Evolutionary conservation across 2,888 invertebrate genomes (phyloP).

Genomic region (Heliconius erato): DNA sequence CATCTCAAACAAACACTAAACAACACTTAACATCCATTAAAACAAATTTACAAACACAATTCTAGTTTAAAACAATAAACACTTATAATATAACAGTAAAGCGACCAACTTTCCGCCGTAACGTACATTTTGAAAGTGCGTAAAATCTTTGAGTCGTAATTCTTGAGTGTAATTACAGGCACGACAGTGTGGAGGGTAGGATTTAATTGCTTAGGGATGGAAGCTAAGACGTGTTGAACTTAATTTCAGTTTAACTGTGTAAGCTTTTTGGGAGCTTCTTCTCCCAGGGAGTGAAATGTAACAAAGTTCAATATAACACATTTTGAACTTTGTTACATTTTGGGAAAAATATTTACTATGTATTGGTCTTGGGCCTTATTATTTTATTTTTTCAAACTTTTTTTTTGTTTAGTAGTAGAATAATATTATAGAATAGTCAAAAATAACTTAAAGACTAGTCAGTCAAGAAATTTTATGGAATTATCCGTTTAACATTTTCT

Average conservation of each 20-base stretch:
- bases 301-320: too few relatives aligned
- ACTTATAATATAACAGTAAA: conserved; percentile 34
- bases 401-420: too few relatives aligned
- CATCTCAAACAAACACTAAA: not conserved
- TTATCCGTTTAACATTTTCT: too few relatives aligned
- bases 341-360: too few relatives aligned
- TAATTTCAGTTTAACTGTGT: conserved; percentile 25
- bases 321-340: too few relatives aligned
- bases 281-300: not conserved
- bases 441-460: too few relatives aligned
- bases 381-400: too few relatives aligned
- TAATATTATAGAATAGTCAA: too few relatives aligned
- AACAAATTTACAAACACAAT: conserved; percentile 38
- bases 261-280: conserved; percentile 1
- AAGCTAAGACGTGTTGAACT: conserved; percentile 30
- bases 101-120: conserved; percentile 42
- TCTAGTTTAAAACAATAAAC: conserved; percentile 54
- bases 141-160: conserved; percentile 76
- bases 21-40: conserved; percentile 30
- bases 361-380: too few relatives aligned
- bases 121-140: conserved; percentile 62
- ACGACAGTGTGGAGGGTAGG: conserved; percentile 58
- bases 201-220: conserved; percentile 72
- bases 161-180: conserved; percentile 77
- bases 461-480: too few relatives aligned